These are phyloP conservation scores for Otocyon megalotis DNA, from an alignment of 2,113 vertebrate species.

Conservation along the genomic window DNA sequence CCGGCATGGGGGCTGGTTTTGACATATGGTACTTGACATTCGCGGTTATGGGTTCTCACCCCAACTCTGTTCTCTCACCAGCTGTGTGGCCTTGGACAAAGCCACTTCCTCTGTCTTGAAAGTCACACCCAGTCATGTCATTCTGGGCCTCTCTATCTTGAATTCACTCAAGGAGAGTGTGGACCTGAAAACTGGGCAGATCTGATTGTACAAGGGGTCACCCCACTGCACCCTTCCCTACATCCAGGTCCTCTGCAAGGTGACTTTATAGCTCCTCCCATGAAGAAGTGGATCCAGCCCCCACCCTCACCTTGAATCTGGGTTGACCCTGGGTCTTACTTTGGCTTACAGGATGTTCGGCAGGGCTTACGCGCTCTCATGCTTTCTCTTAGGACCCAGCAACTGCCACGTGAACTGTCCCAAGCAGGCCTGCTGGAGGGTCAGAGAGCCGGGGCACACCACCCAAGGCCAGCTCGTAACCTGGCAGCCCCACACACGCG, in stretches of 20 bases:
- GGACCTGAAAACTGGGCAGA: neutral
- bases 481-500: no score
- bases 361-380: accelerated
- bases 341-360: neutral
- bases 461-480: neutral
- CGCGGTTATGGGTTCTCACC: neutral
- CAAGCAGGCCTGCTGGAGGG: neutral
- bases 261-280: neutral
- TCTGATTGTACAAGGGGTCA: neutral
- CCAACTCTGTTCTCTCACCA: neutral
- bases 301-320: neutral
- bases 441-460: neutral
- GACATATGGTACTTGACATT: neutral
- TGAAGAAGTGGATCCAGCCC: neutral
- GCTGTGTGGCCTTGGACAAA: neutral
- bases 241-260: neutral
- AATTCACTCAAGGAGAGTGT: neutral
- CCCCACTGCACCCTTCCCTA: neutral
- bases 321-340: neutral
- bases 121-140: neutral
- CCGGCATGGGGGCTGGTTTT: neutral
- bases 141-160: neutral
- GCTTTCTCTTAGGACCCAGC: neutral
- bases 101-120: neutral
- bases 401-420: accelerated